A percentile compares a stretch with the other conserved stretches of the same genome.
Conservation (phyloP, 2,888 invertebrate genomes). For the Troides oblongomaculatus region DNA sequence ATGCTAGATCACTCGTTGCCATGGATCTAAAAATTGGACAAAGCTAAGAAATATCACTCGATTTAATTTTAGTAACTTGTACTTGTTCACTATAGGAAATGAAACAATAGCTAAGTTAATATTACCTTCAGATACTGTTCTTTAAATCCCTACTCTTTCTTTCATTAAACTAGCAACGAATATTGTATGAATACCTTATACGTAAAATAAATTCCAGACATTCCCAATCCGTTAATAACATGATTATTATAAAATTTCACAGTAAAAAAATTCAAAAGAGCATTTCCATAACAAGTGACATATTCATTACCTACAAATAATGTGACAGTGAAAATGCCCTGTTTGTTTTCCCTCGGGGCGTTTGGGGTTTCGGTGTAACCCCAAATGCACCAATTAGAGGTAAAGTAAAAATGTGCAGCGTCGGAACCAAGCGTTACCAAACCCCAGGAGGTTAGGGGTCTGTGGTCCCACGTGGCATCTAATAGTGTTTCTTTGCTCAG, state of each 20-base stretch:
- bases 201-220: too few relatives aligned
- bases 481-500: conserved; percentile 75
- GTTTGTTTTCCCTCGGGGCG: conserved; percentile 58
- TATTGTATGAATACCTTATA: too few relatives aligned
- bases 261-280: conserved; percentile 1
- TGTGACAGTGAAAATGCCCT: conserved; percentile 70
- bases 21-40: neutral
- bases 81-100: too few relatives aligned
- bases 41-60: neutral
- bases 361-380: conserved; percentile 59
- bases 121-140: too few relatives aligned
- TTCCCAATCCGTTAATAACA: neutral
- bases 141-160: too few relatives aligned
- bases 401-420: conserved; percentile 74
- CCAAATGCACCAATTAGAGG: conserved; percentile 78
- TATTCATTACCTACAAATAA: conserved; percentile 54
- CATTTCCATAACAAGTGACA: conserved; percentile 25
- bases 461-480: conserved; percentile 66
- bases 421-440: conserved; percentile 71
- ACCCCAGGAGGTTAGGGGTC: conserved; percentile 52
- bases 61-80: too few relatives aligned
- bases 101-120: too few relatives aligned
- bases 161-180: too few relatives aligned
- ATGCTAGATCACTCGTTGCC: neutral
- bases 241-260: neutral